Evolutionary conservation across 1,140 invertebrate genomes (phyloP).

Genomic region (Formica selysi): DNA sequence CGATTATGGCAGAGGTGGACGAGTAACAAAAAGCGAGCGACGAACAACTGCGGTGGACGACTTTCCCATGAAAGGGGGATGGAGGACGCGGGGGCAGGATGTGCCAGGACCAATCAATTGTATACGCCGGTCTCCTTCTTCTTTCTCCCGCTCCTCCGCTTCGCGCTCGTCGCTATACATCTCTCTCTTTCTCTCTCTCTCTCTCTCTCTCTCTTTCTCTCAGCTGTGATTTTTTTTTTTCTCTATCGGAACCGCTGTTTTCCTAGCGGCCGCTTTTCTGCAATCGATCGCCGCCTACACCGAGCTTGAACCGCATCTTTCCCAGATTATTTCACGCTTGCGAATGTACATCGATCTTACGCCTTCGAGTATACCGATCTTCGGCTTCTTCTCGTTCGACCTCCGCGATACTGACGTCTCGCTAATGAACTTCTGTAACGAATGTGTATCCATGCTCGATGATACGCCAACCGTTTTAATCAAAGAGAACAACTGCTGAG

Average conservation of each 20-base stretch:
- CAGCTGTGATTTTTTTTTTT: conserved; percentile 15
- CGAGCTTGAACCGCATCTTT: conserved; percentile 17
- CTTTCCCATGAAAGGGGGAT: conserved; percentile 83
- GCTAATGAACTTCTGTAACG: background rate
- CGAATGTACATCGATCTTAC: conserved; percentile 25
- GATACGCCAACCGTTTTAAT: background rate
- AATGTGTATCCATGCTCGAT: background rate
- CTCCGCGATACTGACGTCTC: conserved; percentile 14
- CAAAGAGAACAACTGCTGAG: background rate
- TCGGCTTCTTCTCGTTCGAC: background rate
- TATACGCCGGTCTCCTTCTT: conserved; percentile 84
- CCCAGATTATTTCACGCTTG: conserved; percentile 25
- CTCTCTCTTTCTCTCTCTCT: conserved; percentile 34
- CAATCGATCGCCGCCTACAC: conserved; percentile 19
- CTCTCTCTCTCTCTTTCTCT: conserved; percentile 47
- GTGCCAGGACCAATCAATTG: conserved; percentile 86
- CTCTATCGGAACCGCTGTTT: conserved; percentile 40
- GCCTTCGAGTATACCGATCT: conserved; percentile 1
- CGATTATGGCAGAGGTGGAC: conserved; percentile 55
- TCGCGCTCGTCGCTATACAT: background rate
- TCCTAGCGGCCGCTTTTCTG: conserved; percentile 53
- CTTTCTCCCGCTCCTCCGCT: conserved; percentile 68
- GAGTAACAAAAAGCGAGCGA: conserved; percentile 77
- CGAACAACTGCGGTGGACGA: conserved; percentile 80
- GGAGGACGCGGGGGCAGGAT: conserved; percentile 82